A percentile compares a stretch with the other conserved stretches of the same genome.
Conservation (phyloP, 2,113 vertebrate species). For the Monarcha castaneiventris region DNA sequence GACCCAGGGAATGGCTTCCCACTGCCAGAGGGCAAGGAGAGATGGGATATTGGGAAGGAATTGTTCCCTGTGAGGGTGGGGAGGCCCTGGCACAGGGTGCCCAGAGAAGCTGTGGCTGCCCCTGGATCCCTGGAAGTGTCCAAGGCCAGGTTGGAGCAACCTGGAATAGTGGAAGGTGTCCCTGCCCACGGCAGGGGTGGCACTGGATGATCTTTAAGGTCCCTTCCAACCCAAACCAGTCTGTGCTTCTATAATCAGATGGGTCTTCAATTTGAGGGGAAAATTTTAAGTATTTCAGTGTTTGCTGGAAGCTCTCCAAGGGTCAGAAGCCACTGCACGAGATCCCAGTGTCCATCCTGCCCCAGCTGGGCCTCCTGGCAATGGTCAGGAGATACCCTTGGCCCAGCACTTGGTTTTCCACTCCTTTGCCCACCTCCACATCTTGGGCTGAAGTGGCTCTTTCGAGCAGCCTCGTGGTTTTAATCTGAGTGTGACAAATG, state of each 20-base stretch:
- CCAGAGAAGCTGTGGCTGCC: background rate
- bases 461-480: background rate
- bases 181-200: background rate
- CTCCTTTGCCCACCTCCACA: background rate
- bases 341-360: background rate
- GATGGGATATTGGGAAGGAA: background rate
- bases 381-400: background rate
- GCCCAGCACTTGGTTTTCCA: background rate
- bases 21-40: fast-evolving
- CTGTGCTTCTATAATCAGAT: background rate
- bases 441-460: background rate
- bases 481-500: background rate
- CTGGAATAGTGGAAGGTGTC: fast-evolving
- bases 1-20: background rate
- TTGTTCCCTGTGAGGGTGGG: fast-evolving
- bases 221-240: background rate
- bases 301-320: background rate
- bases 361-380: background rate
- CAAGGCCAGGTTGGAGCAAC: fast-evolving
- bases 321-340: background rate
- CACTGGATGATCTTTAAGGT: background rate
- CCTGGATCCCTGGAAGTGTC: background rate
- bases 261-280: fast-evolving
- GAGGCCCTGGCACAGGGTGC: background rate
- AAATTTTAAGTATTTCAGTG: background rate